Evolutionary conservation across 2,888 invertebrate genomes (phyloP).

Genomic region (Spilarctia lutea): DNA sequence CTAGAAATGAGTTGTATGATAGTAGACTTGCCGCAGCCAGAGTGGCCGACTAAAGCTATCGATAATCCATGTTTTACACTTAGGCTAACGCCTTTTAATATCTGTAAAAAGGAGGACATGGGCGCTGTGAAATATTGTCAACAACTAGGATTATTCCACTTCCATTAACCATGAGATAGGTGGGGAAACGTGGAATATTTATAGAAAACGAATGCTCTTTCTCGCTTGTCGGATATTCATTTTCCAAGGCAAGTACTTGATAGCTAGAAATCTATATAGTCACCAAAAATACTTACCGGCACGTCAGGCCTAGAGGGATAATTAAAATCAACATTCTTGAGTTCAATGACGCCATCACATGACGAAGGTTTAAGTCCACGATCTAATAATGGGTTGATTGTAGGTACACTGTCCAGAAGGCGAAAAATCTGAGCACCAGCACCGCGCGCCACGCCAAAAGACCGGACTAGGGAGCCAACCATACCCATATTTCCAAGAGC

Average conservation of each 20-base stretch:
- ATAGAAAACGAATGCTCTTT: neutral
- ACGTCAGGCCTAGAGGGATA: constrained; percentile 93
- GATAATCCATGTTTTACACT: constrained; percentile 89
- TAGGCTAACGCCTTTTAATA: constrained; percentile 88
- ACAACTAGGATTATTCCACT: neutral
- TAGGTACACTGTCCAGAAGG: constrained; percentile 90
- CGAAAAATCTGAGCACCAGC: constrained; percentile 91
- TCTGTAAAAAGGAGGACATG: constrained; percentile 64
- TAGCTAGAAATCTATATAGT: neutral
- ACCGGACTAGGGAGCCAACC: constrained; percentile 81
- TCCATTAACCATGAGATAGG: neutral
- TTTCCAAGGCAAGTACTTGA: neutral
- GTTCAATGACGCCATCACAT: constrained; percentile 88
- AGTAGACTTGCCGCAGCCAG: constrained; percentile 93
- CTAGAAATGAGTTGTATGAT: constrained; percentile 91
- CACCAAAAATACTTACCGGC: constrained; percentile 76
- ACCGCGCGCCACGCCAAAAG: constrained; percentile 91
- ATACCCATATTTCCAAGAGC: constrained; percentile 56
- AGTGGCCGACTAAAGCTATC: constrained; percentile 90
- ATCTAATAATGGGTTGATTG: constrained; percentile 89
- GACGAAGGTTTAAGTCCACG: constrained; percentile 85
- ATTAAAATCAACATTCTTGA: constrained; percentile 90
- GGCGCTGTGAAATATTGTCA: neutral
- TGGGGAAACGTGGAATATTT: neutral
- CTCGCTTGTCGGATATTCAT: neutral